Evolutionary conservation across 2,888 invertebrate species (phyloP).

Genomic region (Endotricha flammealis): DNA sequence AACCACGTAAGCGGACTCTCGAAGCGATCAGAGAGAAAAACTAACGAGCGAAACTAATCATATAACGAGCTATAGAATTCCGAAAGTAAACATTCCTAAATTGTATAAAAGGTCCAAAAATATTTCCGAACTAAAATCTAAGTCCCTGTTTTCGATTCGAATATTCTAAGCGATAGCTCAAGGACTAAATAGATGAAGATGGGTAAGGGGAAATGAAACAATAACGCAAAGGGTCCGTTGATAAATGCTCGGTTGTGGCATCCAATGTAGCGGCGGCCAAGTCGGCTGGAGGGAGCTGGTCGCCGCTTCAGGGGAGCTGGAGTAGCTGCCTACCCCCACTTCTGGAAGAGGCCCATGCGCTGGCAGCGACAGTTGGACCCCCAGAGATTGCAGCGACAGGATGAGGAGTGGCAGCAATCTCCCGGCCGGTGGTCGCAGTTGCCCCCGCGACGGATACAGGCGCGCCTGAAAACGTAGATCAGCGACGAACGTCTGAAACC

Average conservation of each 20-base stretch:
- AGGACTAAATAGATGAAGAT: conserved; percentile 29
- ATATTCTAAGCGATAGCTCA: conserved; percentile 39
- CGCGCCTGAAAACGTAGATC: conserved; percentile 91
- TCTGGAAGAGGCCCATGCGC: conserved; percentile 92
- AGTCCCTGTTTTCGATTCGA: conserved; percentile 69
- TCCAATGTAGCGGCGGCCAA: conserved; percentile 64
- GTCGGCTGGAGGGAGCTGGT: conserved; percentile 60
- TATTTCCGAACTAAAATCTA: conserved; percentile 67
- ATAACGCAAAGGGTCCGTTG: conserved; percentile 64
- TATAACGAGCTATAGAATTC: conserved; percentile 25
- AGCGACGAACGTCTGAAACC: conserved; percentile 89
- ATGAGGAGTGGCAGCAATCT: conserved; percentile 91
- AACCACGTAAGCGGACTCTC: conserved; percentile 81
- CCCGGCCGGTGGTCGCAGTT: conserved; percentile 91
- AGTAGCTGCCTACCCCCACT: conserved; percentile 81
- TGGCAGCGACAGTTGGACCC: conserved; percentile 93
- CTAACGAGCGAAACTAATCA: conserved; percentile 22
- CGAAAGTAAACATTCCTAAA: conserved; percentile 34
- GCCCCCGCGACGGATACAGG: conserved; percentile 88
- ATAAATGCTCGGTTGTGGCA: conserved; percentile 55
- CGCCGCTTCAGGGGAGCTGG: conserved; percentile 54
- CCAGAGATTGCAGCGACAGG: conserved; percentile 93
- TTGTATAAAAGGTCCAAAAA: conserved; percentile 70
- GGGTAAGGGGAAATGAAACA: conserved; percentile 32
- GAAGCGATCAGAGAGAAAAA: conserved; percentile 53